Evolutionary conservation across 1,140 invertebrate genomes (phyloP), one percentile per base, ranked within the genome.

Genomic region (Druon quercuslanigerum): DNA sequence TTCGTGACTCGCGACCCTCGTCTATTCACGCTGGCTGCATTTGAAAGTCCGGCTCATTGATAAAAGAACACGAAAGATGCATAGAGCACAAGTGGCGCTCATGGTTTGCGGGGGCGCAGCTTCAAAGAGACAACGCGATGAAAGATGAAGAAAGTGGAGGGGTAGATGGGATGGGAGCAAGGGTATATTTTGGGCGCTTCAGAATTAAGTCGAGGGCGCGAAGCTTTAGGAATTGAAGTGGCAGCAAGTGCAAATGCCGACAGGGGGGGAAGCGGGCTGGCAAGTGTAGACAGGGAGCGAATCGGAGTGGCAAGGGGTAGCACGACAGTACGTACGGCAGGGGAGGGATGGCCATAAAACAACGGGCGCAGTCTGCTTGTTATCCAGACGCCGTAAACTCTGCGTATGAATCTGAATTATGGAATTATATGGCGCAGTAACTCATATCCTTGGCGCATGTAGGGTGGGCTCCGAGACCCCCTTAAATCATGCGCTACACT

Each of bases 401-500:
- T 74, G 86, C 82, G 84, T 87, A 87, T 87, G 86, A 87, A 87
- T 87, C 86, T 87, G 85, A 87, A 87, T 87, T 87, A 87, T 87
- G 86, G 86, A 87, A 86, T 87, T 87, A 87, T 87, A 86, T 85
- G 85, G 84, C 83, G 86, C 84, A 85, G 84, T 87, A 87, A 87
- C 82, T 87, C 86, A 87, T 86, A 87, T 85, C 82, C 82, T 85
- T 85, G 84, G 84, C 79, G 83, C 84, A 80, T 81, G 77, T 80
- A 80, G 85, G 84, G 84, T 83, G 81, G 84, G 83, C 76, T 79
- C 78, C 52, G 82, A 79, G 83, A 82, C 77, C 82, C 85, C 79
- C 83, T 84, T 86, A 86, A 86, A 87, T 87, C 86, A 87, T 84
- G 81, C 81, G 80, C 75, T 85, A 83, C 83, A 86, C 83, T 87